Evolutionary conservation across 2,888 invertebrate genomes (phyloP), one percentile per base, ranked within the genome.

Genomic region (Dendrolimus pini): DNA sequence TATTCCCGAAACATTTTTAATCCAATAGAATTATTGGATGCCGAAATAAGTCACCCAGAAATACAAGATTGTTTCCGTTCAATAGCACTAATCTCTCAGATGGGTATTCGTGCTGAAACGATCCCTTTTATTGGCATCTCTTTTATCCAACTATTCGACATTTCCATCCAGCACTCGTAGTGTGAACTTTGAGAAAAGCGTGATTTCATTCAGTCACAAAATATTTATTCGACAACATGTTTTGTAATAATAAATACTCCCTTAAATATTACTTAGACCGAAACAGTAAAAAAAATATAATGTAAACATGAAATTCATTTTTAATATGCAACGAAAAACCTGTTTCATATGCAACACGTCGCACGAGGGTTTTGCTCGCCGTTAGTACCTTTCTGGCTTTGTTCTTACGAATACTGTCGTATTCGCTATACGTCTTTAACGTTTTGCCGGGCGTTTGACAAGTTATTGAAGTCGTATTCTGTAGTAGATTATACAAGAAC

Each of bases 41-140:
- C 74, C 62, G 73, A 70, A 78, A 73, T 73, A 81, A 85, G 82
- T 83, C 84, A 82, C 78, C 80, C 83, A 83, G 82, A 85, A 68
- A 86, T 80, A 87, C 84, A 87, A 85, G 87, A 85, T 87, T 86
- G 84, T 85, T 87, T 86, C 87, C 89, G 83, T 82, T 80, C 87
- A 83, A 85, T 86, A 85, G 80, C 75, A 78, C 80, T 86, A 87
- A 88, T 89, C 85, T 81, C 82, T 82, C 87, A 82, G 78, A 80
- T 82, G 88, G 82, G 83, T 82, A 88, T 83, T 82, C 88, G 86
- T 83, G 87, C 86, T 74, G 84, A 88, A 87, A 79, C 78, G 76
- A 85, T 83, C 75, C 80, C 74, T 81, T 84, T 88, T 88, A 88
- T 88, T 88, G 85, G 80, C 74, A 69, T 80, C 75, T 78, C 85